These are phyloP conservation scores for Etheostoma nigrum DNA, from an alignment of 2,797 vertebrate species.

Conservation along the genomic window DNA sequence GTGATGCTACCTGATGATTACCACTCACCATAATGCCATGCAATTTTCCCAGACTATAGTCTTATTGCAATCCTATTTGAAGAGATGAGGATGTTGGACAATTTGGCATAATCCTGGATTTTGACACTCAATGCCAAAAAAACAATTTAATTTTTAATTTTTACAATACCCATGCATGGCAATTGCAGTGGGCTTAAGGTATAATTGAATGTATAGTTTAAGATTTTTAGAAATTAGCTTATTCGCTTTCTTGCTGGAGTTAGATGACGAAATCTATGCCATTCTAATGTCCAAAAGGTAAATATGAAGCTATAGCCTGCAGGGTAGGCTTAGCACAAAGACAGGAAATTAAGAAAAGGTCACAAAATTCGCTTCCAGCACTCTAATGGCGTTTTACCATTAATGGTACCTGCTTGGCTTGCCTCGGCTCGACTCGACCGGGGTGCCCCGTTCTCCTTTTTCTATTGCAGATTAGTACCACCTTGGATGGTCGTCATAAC, in stretches of 20 bases:
- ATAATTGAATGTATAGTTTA: not conserved
- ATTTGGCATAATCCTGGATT: conserved; percentile 26
- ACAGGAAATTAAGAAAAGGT: too few species aligned
- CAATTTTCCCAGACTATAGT: conserved; percentile 5
- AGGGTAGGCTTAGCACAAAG: too few species aligned
- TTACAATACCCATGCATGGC: not conserved
- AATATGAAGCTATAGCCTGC: not conserved
- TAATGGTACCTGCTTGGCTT: too few species aligned
- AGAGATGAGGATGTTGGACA: conserved; percentile 6
- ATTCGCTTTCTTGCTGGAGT: not conserved
- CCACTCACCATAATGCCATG: conserved; percentile 15
- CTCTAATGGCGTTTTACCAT: too few species aligned
- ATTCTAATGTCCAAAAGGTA: not conserved
- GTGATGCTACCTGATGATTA: conserved; percentile 1
- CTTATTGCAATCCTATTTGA: conserved; percentile 5
- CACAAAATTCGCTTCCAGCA: not conserved
- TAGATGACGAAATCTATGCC: not conserved
- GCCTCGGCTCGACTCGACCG: too few species aligned
- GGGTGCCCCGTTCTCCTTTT: too few species aligned
- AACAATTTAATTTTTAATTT: not conserved
- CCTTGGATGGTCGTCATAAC: too few species aligned
- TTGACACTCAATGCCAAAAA: not conserved
- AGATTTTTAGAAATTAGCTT: too few species aligned
- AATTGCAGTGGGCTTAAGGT: not conserved
- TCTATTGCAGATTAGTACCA: too few species aligned